Conservation (phyloP, 1,140 invertebrate species). For the Drosophila kanapiae region DNA sequence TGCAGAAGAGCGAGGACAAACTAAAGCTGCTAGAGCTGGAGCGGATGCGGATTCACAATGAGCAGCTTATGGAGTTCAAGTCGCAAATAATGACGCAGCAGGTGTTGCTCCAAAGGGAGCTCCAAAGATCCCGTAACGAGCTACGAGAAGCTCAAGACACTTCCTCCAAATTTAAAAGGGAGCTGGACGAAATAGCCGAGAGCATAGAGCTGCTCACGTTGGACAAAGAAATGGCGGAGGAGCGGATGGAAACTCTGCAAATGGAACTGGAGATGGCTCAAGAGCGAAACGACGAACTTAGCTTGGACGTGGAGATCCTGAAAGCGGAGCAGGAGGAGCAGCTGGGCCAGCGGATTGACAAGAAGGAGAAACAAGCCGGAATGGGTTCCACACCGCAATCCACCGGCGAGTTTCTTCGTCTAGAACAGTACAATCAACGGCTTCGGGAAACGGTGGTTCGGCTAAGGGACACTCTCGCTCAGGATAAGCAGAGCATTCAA, state of each 20-base stretch:
- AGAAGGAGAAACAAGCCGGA: slow-evolving; percentile 54
- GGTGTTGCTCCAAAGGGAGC: slow-evolving; percentile 93
- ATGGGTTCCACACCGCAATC: slow-evolving; percentile 83
- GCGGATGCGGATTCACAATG: slow-evolving; percentile 92
- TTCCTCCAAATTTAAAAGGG: slow-evolving; percentile 92
- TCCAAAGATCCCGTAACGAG: slow-evolving; percentile 94
- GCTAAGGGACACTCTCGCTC: slow-evolving; percentile 95
- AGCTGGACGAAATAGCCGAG: slow-evolving; percentile 96
- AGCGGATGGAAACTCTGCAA: slow-evolving; percentile 96
- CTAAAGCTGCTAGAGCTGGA: slow-evolving; percentile 95
- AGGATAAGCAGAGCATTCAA: slow-evolving; percentile 96
- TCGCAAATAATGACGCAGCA: slow-evolving; percentile 96
- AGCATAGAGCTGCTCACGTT: slow-evolving; percentile 98
- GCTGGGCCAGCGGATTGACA: slow-evolving; percentile 67
- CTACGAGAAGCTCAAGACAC: slow-evolving; percentile 93
- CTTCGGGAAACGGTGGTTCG: slow-evolving; percentile 96
- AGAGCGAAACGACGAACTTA: slow-evolving; percentile 95
- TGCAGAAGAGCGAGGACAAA: slow-evolving; percentile 94
- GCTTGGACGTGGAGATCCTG: slow-evolving; percentile 96
- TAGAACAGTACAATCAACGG: slow-evolving; percentile 96
- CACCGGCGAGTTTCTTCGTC: slow-evolving; percentile 94
- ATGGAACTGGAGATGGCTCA: slow-evolving; percentile 94
- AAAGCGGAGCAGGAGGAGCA: slow-evolving; percentile 91
- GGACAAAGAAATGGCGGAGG: slow-evolving; percentile 99
- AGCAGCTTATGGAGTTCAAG: slow-evolving; percentile 97